Conservation (phyloP, 2,888 invertebrate genomes). For the Trissolcus brochymenae region DNA sequence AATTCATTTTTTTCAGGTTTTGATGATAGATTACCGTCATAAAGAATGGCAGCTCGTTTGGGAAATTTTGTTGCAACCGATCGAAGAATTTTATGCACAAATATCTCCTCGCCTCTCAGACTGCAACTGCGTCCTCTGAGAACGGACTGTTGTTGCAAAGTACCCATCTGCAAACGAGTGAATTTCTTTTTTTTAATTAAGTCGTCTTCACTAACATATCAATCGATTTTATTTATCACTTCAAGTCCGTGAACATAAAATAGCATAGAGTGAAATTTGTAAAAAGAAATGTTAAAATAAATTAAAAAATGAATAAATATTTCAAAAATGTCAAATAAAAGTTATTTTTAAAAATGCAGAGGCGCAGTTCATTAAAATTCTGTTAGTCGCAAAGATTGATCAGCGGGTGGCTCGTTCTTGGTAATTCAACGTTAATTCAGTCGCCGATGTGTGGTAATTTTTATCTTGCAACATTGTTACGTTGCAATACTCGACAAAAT, state of each 20-base stretch:
- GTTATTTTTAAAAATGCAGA: slow-evolving; percentile 5
- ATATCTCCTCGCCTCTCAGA: slow-evolving; percentile 68
- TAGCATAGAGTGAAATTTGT: background rate
- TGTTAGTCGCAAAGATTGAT: slow-evolving; percentile 19
- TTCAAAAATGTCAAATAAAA: too few relatives aligned
- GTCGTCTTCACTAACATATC: too few relatives aligned
- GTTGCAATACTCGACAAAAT: slow-evolving; percentile 50
- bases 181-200: background rate
- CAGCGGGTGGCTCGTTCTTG: slow-evolving; percentile 19
- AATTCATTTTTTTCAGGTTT: background rate
- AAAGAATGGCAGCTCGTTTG: slow-evolving; percentile 81
- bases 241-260: background rate
- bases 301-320: background rate
- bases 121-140: slow-evolving; percentile 76
- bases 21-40: slow-evolving; percentile 76
- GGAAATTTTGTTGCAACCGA: slow-evolving; percentile 78
- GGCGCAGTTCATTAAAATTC: slow-evolving; percentile 10
- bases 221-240: too few relatives aligned
- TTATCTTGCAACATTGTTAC: slow-evolving; percentile 37
- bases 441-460: slow-evolving; percentile 38
- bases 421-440: slow-evolving; percentile 17
- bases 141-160: slow-evolving; percentile 85
- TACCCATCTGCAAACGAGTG: slow-evolving; percentile 81
- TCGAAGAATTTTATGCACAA: slow-evolving; percentile 80
- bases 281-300: background rate